phyloP scores from a whole-genome alignment of 2,888 invertebrate genomes.

The Pecten maximus region DNA sequence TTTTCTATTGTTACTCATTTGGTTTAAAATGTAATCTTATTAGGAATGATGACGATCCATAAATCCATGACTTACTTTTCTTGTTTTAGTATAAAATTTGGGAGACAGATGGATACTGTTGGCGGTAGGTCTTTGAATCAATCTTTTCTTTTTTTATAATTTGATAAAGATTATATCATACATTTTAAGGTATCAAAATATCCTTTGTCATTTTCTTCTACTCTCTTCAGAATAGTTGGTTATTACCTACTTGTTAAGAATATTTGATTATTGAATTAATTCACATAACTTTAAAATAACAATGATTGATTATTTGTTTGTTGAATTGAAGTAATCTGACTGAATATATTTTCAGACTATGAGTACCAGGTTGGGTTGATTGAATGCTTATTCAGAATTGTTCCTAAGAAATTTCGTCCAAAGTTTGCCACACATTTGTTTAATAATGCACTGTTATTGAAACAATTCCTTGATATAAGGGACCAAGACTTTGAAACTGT shows the following conservation, averaged over 20 bases:
- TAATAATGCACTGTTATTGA: slow-evolving; percentile 47
- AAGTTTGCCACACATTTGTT: slow-evolving; percentile 59
- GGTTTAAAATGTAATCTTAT: neutral
- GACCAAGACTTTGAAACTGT: slow-evolving; percentile 76
- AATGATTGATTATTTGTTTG: neutral
- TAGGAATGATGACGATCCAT: no score
- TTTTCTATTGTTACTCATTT: neutral
- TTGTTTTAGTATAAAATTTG: slow-evolving; percentile 58
- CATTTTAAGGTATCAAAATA: no score
- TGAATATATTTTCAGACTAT: slow-evolving; percentile 69
- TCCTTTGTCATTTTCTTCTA: no score
- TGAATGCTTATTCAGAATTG: slow-evolving; percentile 72
- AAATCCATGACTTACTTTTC: neutral
- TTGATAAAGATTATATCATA: no score
- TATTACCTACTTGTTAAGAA: neutral
- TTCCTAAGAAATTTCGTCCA: slow-evolving; percentile 67
- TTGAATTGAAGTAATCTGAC: neutral
- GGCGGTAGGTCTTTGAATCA: slow-evolving; percentile 61
- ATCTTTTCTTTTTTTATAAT: neutral
- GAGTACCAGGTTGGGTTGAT: slow-evolving; percentile 75
- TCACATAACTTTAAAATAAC: neutral
- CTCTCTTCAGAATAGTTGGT: neutral
- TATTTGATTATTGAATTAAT: neutral
- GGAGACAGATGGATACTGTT: slow-evolving; percentile 57
- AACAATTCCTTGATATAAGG: slow-evolving; percentile 64